Evolutionary conservation across 2,888 invertebrate species (phyloP).

Genomic region (Cepaea hortensis): DNA sequence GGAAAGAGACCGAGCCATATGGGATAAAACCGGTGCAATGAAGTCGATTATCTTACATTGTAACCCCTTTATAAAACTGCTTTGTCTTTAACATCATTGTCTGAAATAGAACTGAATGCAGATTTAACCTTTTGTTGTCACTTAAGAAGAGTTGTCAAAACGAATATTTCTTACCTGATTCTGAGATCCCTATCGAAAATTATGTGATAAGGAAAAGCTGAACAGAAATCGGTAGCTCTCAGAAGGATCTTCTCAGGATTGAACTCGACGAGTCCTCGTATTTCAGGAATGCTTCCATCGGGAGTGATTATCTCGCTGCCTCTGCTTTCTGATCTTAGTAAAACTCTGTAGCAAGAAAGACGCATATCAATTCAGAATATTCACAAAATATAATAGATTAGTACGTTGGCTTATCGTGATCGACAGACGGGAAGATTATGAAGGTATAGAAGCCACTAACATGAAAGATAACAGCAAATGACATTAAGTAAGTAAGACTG

Average conservation of each 20-base stretch:
- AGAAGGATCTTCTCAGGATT: constrained; percentile 49
- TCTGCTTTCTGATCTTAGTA: constrained; percentile 12
- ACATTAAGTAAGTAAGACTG: too few species aligned
- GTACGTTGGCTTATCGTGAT: background rate
- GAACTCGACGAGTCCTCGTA: constrained; percentile 22
- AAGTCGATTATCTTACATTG: too few species aligned
- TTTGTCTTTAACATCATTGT: too few species aligned
- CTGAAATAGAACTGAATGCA: too few species aligned
- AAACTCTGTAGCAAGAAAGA: constrained; percentile 12
- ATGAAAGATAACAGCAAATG: too few species aligned
- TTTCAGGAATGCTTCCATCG: constrained; percentile 15
- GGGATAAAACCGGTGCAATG: too few species aligned
- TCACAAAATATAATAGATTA: background rate
- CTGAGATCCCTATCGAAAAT: constrained; percentile 67
- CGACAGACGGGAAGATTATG: too few species aligned
- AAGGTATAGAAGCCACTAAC: too few species aligned
- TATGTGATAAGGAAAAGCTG: constrained; percentile 72
- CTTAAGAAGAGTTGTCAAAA: too few species aligned
- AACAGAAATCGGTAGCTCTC: constrained; percentile 65
- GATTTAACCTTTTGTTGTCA: too few species aligned
- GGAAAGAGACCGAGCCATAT: too few species aligned
- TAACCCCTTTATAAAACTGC: too few species aligned
- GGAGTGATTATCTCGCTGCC: constrained; percentile 3
- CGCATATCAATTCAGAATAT: background rate
- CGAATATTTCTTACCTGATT: constrained; percentile 50